A percentile compares a stretch with the other conserved stretches of the same genome.
phyloP scores from a whole-genome alignment of 2,888 invertebrate species.

The Clostera curtula region DNA sequence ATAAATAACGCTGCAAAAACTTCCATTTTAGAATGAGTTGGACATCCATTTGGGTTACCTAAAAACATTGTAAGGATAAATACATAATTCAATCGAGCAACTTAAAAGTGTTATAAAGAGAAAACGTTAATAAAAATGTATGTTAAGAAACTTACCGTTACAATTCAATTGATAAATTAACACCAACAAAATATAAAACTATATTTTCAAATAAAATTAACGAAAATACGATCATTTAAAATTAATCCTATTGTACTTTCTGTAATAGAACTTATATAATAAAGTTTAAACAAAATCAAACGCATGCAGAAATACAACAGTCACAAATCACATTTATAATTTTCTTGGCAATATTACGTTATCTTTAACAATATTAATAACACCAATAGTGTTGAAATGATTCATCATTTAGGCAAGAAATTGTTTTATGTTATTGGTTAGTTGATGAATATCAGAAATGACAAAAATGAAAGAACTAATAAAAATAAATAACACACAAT shows the following conservation, averaged over 20 bases:
- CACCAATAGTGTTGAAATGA: too few species aligned
- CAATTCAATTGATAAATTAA: conserved; percentile 59
- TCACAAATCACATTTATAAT: conserved; percentile 44
- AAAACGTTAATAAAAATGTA: conserved; percentile 20
- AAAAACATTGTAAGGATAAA: conserved; percentile 65
- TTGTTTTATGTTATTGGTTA: conserved; percentile 12
- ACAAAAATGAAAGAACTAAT: conserved; percentile 21
- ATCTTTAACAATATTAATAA: too few species aligned
- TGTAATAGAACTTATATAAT: conserved; percentile 14
- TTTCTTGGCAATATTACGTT: too few species aligned
- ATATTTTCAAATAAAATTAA: conserved; percentile 21
- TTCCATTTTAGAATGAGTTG: conserved; percentile 60
- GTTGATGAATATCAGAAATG: conserved; percentile 15
- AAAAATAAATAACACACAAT: conserved; percentile 28
- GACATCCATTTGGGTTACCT: conserved; percentile 73
- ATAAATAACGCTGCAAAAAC: conserved; percentile 47
- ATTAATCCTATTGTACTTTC: too few species aligned
- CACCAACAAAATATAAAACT: conserved; percentile 59
- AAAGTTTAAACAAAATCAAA: conserved; percentile 27
- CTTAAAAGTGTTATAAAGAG: conserved; percentile 16
- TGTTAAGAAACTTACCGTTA: conserved; percentile 54
- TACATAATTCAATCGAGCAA: conserved; percentile 30
- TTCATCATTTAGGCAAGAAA: conserved; percentile 36
- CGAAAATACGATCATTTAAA: conserved; percentile 18
- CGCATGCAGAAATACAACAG: conserved; percentile 39